Conservation (phyloP, 2,888 invertebrate genomes). For the Chymomyza procnemis region DNA sequence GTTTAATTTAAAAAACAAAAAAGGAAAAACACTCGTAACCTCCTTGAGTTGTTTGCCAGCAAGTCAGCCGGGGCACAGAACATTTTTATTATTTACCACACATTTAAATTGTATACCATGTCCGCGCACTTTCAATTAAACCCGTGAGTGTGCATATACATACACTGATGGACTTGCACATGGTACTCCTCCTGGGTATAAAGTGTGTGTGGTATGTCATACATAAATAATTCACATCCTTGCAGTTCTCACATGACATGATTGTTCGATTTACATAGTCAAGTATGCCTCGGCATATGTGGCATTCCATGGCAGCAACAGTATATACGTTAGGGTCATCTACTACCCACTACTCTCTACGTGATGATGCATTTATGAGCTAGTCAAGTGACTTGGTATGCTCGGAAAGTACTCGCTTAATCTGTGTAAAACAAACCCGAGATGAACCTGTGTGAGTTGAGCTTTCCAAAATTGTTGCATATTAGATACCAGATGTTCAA, state of each 20-base stretch:
- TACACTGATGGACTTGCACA: background rate
- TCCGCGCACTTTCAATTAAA: constrained; percentile 49
- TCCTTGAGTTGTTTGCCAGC: background rate
- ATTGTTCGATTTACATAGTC: constrained; percentile 55
- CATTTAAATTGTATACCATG: background rate
- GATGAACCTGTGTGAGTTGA: too few species aligned
- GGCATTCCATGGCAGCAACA: background rate
- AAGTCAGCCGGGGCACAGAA: constrained; percentile 12
- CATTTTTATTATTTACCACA: constrained; percentile 55
- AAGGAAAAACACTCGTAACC: background rate
- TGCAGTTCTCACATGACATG: constrained; percentile 36
- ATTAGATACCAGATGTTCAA: too few species aligned
- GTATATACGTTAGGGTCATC: background rate
- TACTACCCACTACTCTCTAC: background rate
- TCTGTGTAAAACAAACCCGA: too few species aligned
- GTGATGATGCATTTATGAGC: background rate
- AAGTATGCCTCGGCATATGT: background rate
- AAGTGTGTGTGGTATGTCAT: constrained; percentile 21
- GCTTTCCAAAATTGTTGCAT: too few species aligned
- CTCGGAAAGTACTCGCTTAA: too few species aligned
- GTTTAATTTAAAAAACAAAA: too few species aligned
- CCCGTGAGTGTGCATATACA: background rate
- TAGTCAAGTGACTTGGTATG: background rate
- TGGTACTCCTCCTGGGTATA: background rate
- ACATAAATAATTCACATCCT: constrained; percentile 51